Percentiles rank a stretch among this genome's conserved stretches.
These are phyloP conservation scores for Physocephala rufipes DNA, from an alignment of 2,888 invertebrate species.

Conservation along the genomic window DNA sequence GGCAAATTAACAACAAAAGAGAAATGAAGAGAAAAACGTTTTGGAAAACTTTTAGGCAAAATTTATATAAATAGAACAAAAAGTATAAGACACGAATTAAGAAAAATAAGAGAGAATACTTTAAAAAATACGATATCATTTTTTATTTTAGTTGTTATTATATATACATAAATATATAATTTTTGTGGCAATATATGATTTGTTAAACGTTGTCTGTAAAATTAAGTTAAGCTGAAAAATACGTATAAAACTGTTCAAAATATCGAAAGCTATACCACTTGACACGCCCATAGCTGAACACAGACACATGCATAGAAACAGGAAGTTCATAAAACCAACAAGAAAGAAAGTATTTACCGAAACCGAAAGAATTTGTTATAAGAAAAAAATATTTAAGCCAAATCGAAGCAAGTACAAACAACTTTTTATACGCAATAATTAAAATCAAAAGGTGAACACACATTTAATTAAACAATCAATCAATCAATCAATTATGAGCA, in stretches of 20 bases:
- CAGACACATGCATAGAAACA: neutral
- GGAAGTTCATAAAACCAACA: no score
- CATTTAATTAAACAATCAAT: neutral
- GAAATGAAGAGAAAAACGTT: constrained; percentile 45
- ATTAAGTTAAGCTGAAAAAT: constrained; percentile 20
- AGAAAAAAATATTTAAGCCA: constrained; percentile 6
- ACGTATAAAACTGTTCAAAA: constrained; percentile 23
- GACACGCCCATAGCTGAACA: constrained; percentile 8
- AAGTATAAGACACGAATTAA: constrained; percentile 46
- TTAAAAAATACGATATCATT: constrained; percentile 11
- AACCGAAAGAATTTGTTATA: constrained; percentile 2
- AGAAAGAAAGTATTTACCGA: constrained; percentile 6
- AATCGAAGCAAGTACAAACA: constrained; percentile 43
- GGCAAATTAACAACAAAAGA: constrained; percentile 63
- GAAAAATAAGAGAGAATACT: constrained; percentile 15
- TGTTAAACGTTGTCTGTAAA: constrained; percentile 39
- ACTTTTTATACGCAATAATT: constrained; percentile 41
- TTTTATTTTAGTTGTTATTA: constrained; percentile 41
- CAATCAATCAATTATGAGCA: no score
- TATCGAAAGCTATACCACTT: constrained; percentile 6
- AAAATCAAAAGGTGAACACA: neutral
- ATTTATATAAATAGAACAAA: constrained; percentile 54
- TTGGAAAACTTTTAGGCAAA: constrained; percentile 57
- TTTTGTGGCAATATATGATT: constrained; percentile 46
- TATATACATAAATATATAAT: no score